These are phyloP conservation scores for Salmo trutta DNA, from an alignment of 2,797 vertebrate genomes.

Conservation along the genomic window DNA sequence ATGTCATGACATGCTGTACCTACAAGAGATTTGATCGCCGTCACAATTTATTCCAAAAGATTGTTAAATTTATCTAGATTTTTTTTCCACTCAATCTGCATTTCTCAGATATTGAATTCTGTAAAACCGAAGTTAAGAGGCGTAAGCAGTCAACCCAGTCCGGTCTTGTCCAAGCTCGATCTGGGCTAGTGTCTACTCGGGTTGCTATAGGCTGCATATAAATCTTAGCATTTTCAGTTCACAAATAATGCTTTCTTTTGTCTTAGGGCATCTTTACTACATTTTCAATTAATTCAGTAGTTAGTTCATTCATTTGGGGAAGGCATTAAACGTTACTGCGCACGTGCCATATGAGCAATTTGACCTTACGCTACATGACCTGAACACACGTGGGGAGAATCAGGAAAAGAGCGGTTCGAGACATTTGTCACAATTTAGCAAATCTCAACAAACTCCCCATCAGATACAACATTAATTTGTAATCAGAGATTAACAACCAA, in stretches of 20 bases:
- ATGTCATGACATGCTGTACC: no score
- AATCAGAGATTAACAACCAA: neutral
- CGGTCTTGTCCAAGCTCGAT: neutral
- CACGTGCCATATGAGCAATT: slow-evolving; percentile 58
- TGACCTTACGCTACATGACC: slow-evolving; percentile 82
- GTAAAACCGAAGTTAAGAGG: neutral
- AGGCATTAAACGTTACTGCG: slow-evolving; percentile 24
- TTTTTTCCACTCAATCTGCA: neutral
- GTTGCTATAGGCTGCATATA: neutral
- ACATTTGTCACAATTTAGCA: neutral
- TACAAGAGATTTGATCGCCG: no score
- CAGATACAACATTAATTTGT: neutral
- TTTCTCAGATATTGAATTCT: neutral
- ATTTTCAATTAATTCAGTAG: neutral
- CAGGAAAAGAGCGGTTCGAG: neutral
- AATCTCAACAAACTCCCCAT: neutral
- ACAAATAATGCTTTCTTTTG: neutral
- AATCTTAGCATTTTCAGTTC: neutral
- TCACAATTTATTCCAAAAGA: no score
- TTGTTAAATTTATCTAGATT: no score
- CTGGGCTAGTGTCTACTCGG: neutral
- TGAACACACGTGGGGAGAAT: slow-evolving; percentile 59
- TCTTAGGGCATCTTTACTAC: neutral
- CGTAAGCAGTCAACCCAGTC: neutral
- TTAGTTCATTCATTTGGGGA: neutral